phyloP scores from a whole-genome alignment of 2,113 vertebrate genomes.

The Nothocercus nigrocapillus region DNA sequence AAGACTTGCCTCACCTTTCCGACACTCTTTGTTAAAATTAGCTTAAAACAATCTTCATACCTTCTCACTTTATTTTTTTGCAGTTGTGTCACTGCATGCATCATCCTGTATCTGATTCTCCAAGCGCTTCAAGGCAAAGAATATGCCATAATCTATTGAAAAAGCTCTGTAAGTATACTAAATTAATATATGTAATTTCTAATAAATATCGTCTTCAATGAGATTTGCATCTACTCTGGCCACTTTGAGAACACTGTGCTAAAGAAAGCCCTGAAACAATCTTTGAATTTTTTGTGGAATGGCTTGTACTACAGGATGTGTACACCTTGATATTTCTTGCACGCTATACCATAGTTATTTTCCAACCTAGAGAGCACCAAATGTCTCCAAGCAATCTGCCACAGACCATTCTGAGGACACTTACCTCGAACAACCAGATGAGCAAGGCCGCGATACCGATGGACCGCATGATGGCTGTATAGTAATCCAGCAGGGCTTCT shows the following conservation, averaged over 20 bases:
- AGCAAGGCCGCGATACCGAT: constrained; percentile 83
- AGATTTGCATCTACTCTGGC: background rate
- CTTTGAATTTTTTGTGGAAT: background rate
- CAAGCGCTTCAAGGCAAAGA: background rate
- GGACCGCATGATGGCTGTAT: constrained; percentile 83
- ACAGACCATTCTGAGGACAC: background rate
- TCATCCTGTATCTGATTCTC: background rate
- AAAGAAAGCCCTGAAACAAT: background rate
- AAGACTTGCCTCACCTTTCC: background rate
- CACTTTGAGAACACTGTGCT: background rate
- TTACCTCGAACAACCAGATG: constrained; percentile 89
- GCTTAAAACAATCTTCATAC: background rate
- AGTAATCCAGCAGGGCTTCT: constrained; percentile 85
- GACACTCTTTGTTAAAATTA: background rate
- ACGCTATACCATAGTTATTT: rapidly evolving
- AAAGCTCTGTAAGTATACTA: background rate
- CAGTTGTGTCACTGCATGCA: background rate
- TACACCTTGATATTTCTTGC: background rate
- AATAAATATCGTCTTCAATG: background rate
- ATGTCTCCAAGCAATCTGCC: background rate
- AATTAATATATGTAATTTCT: background rate
- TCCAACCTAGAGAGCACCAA: background rate
- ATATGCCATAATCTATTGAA: background rate
- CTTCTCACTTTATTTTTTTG: background rate
- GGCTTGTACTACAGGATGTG: no score